Evolutionary conservation across 2,113 vertebrate species (phyloP), one percentile per base, ranked within the genome.

Genomic region (Megaptera novaeangliae): DNA sequence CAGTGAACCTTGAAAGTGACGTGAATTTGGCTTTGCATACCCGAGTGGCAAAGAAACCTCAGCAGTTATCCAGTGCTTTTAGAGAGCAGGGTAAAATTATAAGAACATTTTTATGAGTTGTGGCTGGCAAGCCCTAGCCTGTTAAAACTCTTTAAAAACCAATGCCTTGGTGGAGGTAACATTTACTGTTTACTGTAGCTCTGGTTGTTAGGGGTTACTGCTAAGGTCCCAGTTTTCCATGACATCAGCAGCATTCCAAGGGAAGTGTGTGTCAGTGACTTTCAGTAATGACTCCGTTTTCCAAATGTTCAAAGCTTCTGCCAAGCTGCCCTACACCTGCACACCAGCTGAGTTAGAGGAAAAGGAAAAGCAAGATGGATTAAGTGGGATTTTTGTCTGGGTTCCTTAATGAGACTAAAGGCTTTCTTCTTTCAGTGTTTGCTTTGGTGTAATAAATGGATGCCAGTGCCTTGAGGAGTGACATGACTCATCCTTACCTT

Each of bases 191-290:
- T 98, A 98, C 98, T 98, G 84, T 96, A 98, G 88, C 97, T 98
- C 95, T 98, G 97, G 98, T 99, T 98, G 98, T 98, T 97, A 98
- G 87, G 98, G 97, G 98, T 98, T 98, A 98, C 98, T 64, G 97
- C 34, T 80, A 98, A 98, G 97, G 96, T 98, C 97, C 95, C 96
- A 88, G 77, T 98, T 98, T 99, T 99, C 98, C 98, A 98, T 98
- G 93, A 99, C 98, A 98, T 99, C 98, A 99, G 97, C 98, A 97
- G 84, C 98, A 98, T 98, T 98, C 98, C 98, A 97, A 92, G 36
- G 93, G 86, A 98, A 98, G 97, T 93, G 91, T 97, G 97, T 95
- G 97, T 97, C 98, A 98, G 91, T 98, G 95, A 98, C 98, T 98
- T 98, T 98, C 87, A 98, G 97, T 98, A 98, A 98, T 93, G 96